Conservation (phyloP, 2,113 vertebrate species). For the Panurus biarmicus region DNA sequence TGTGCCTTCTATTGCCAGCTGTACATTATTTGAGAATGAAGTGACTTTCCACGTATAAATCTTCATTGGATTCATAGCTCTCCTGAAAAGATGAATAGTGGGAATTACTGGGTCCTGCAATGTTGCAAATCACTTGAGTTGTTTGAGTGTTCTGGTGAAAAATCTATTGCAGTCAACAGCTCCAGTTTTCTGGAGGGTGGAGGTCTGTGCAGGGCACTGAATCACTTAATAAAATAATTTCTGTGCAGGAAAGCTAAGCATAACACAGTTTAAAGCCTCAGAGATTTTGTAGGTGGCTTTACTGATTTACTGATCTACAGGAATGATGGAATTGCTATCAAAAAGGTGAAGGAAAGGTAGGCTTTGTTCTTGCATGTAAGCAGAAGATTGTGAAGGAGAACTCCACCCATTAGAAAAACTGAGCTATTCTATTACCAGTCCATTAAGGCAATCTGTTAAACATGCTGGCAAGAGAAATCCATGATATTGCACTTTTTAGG, state of each 20-base stretch:
- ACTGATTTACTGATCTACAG: background rate
- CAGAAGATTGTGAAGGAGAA: background rate
- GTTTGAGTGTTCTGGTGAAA: constrained; percentile 42
- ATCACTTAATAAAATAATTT: constrained; percentile 14
- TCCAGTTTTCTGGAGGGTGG: background rate
- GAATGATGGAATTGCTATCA: background rate
- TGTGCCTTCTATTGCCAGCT: constrained; percentile 27
- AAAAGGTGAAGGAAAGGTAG: background rate
- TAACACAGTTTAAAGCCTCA: background rate
- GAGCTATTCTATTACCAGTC: background rate
- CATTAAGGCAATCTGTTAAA: background rate
- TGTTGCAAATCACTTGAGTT: constrained; percentile 27
- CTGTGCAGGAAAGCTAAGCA: background rate
- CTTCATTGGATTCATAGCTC: constrained; percentile 28
- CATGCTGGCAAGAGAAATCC: background rate
- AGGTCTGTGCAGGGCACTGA: background rate
- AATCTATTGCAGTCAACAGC: background rate
- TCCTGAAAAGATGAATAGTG: constrained; percentile 1
- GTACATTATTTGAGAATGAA: constrained; percentile 31
- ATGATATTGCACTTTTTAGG: background rate
- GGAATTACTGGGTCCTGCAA: constrained; percentile 19
- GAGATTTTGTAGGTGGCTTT: constrained; percentile 1
- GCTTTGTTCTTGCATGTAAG: background rate
- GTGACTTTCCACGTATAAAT: constrained; percentile 43
- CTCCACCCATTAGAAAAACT: background rate